Percentiles rank a stretch among this genome's conserved stretches.
Conservation (phyloP, 2,797 vertebrate species). For the Lutjanus campechanus region DNA sequence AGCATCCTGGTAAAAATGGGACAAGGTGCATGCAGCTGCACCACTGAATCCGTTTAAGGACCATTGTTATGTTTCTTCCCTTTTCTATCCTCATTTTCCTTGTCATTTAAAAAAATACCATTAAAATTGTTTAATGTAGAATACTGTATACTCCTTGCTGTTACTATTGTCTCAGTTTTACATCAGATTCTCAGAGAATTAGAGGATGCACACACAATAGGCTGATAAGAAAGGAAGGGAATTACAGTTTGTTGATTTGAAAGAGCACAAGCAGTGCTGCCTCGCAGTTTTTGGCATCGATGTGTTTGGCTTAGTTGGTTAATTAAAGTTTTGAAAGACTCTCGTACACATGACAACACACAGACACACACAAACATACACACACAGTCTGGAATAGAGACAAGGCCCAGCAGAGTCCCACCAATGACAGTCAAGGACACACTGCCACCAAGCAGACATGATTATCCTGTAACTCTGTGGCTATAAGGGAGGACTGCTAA, state of each 20-base stretch:
- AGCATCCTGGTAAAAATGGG: constrained; percentile 5
- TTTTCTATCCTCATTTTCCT: not conserved
- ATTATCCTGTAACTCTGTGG: constrained; percentile 62
- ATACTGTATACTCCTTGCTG: not conserved
- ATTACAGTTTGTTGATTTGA: constrained; percentile 47
- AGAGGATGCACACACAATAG: constrained; percentile 25
- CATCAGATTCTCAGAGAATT: constrained; percentile 30
- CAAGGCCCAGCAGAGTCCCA: constrained; percentile 50
- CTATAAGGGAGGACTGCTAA: constrained; percentile 66
- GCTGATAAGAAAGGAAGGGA: constrained; percentile 19
- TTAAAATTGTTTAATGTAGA: not conserved
- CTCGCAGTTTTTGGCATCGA: constrained; percentile 43
- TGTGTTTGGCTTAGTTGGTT: constrained; percentile 47
- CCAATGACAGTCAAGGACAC: constrained; percentile 79
- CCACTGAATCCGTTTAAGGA: not conserved
- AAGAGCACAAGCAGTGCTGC: constrained; percentile 17
- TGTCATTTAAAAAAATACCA: not conserved
- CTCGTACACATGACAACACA: constrained; percentile 12
- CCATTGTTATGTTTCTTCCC: not conserved
- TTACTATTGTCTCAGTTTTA: constrained; percentile 20
- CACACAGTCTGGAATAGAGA: constrained; percentile 57
- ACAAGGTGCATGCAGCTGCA: constrained; percentile 5
- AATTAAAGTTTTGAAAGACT: constrained; percentile 67
- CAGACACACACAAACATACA: constrained; percentile 7
- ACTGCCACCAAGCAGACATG: constrained; percentile 47